Conservation (phyloP, 2,113 vertebrate genomes). For the Oncorhynchus kisutch region DNA sequence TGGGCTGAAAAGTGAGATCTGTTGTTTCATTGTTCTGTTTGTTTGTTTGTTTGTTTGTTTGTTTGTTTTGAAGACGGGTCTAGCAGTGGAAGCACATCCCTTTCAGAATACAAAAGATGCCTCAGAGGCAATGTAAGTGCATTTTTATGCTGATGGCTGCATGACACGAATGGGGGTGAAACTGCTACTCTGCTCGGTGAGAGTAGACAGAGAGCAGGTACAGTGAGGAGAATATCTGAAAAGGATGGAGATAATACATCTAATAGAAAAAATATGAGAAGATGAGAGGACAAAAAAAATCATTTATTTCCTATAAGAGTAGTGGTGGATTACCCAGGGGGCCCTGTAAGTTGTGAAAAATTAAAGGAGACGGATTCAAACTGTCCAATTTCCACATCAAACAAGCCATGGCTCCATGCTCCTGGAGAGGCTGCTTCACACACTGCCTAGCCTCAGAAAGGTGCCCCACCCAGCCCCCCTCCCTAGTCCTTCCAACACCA, state of each 20-base stretch:
- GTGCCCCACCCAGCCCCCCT: slow-evolving; percentile 51
- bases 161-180: slow-evolving; percentile 63
- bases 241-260: slow-evolving; percentile 12
- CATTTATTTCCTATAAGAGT: slow-evolving; percentile 86
- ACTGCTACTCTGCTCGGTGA: slow-evolving; percentile 6
- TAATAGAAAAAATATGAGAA: slow-evolving; percentile 49
- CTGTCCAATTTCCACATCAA: slow-evolving; percentile 99
- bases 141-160: slow-evolving; percentile 73
- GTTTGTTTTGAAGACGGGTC: slow-evolving; percentile 68
- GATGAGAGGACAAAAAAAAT: slow-evolving; percentile 76
- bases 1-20: slow-evolving; percentile 48
- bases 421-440: slow-evolving; percentile 85
- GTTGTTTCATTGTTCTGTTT: slow-evolving; percentile 68
- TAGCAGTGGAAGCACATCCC: slow-evolving; percentile 56
- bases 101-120: slow-evolving; percentile 77
- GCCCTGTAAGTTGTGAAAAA: slow-evolving; percentile 98
- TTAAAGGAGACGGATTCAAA: slow-evolving; percentile 99
- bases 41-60: slow-evolving; percentile 50
- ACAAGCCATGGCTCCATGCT: slow-evolving; percentile 89
- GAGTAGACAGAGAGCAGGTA: slow-evolving; percentile 56
- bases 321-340: slow-evolving; percentile 84
- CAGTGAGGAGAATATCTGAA: slow-evolving; percentile 30
- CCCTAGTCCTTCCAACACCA: slow-evolving; percentile 66
- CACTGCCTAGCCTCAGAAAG: slow-evolving; percentile 71
- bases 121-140: slow-evolving; percentile 70